Percentiles rank a stretch among this genome's conserved stretches.
These are phyloP conservation scores for Phaenicophaeus curvirostris DNA, from an alignment of 2,797 vertebrate species.

Conservation along the genomic window DNA sequence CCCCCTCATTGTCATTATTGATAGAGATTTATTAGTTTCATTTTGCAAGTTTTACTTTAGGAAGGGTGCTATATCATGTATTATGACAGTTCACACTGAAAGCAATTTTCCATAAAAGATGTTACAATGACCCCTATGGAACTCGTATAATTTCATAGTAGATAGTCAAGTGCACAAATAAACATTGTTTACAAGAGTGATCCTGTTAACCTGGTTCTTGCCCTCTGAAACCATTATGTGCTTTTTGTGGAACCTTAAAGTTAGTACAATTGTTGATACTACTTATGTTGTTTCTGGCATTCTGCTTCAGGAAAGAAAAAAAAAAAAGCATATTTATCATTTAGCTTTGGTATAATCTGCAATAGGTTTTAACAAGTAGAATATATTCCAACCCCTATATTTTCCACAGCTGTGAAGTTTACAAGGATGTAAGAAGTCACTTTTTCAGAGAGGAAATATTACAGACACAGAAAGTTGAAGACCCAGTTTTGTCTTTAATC, in stretches of 20 bases:
- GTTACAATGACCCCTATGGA: conserved; percentile 77
- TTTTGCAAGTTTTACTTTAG: conserved; percentile 75
- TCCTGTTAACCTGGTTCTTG: conserved; percentile 68
- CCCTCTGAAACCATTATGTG: conserved; percentile 50
- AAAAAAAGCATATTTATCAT: conserved; percentile 63
- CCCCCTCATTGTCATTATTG: conserved; percentile 68
- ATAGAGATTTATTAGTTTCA: conserved; percentile 77
- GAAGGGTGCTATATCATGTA: conserved; percentile 72
- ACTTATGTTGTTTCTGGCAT: conserved; percentile 63
- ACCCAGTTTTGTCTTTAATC: conserved; percentile 84
- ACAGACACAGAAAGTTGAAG: conserved; percentile 82
- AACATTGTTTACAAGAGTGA: conserved; percentile 77
- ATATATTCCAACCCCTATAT: conserved; percentile 72
- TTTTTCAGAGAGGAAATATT: conserved; percentile 78
- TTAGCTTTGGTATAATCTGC: conserved; percentile 80
- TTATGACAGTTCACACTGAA: conserved; percentile 76
- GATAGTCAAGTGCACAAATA: conserved; percentile 78
- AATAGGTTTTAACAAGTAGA: conserved; percentile 72
- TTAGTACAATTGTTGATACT: conserved; percentile 66
- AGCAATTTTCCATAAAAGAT: conserved; percentile 77
- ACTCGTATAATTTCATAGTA: conserved; percentile 73
- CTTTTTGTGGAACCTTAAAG: conserved; percentile 70
- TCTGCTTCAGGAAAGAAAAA: conserved; percentile 42
- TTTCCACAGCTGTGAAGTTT: conserved; percentile 72
- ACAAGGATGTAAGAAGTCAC: conserved; percentile 68